These are phyloP conservation scores for Chymomyza procnemis DNA, from an alignment of 2,888 invertebrate species.

Conservation along the genomic window DNA sequence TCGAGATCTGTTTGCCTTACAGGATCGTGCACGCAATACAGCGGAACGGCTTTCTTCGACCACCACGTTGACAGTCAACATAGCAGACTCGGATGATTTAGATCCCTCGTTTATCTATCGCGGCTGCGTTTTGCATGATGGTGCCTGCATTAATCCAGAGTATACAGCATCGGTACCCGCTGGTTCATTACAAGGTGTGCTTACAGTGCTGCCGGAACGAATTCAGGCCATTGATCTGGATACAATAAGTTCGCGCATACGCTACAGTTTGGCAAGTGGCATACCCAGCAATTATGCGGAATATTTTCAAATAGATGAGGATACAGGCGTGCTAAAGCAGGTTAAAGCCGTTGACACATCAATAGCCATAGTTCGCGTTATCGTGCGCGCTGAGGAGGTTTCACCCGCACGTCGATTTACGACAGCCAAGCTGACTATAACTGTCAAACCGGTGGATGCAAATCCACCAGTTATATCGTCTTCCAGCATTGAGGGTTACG, in stretches of 20 bases:
- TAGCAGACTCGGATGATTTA: conserved; percentile 93
- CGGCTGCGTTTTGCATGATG: conserved; percentile 89
- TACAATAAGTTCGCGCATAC: conserved; percentile 89
- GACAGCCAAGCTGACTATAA: conserved; percentile 89
- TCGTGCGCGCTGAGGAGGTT: conserved; percentile 92
- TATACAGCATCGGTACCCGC: conserved; percentile 88
- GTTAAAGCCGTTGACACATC: conserved; percentile 89
- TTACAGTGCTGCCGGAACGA: conserved; percentile 90
- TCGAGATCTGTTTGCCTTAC: conserved; percentile 36
- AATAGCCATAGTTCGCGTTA: conserved; percentile 88
- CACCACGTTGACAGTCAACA: conserved; percentile 89
- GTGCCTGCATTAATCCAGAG: conserved; percentile 92
- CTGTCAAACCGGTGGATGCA: conserved; percentile 91
- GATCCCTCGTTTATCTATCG: conserved; percentile 94
- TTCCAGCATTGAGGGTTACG: conserved; percentile 86
- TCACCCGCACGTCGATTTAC: conserved; percentile 88
- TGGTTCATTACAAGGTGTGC: conserved; percentile 89
- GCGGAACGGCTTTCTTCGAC: conserved; percentile 89
- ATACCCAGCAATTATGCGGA: conserved; percentile 87
- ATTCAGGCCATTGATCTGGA: conserved; percentile 95
- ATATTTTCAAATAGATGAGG: conserved; percentile 90
- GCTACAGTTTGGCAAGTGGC: conserved; percentile 89
- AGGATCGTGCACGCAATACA: conserved; percentile 92
- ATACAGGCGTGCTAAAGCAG: conserved; percentile 89
- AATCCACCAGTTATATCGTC: conserved; percentile 89